These are phyloP conservation scores for Cybosia mesomella DNA, from an alignment of 2,888 invertebrate genomes.

Conservation along the genomic window DNA sequence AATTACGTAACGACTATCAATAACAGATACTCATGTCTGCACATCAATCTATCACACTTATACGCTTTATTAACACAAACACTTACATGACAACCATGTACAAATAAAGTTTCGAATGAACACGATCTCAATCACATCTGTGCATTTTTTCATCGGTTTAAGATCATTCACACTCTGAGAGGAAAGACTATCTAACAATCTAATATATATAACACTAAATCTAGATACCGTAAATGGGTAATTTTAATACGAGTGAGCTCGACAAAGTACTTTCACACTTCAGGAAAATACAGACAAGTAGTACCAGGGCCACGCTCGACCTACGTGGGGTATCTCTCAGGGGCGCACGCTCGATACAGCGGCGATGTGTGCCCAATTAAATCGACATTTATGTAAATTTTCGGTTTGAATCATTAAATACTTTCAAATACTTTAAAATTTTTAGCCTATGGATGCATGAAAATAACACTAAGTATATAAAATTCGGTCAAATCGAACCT, in stretches of 20 bases:
- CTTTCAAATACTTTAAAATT: background rate
- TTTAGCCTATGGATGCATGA: no score
- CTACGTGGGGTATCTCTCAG: background rate
- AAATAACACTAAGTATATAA: background rate
- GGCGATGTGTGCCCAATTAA: background rate
- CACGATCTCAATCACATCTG: background rate
- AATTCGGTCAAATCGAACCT: background rate
- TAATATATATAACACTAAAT: no score
- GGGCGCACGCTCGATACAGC: background rate
- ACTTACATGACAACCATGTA: conserved; percentile 21
- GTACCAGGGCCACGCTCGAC: background rate
- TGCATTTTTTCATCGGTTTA: background rate
- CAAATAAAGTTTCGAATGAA: conserved; percentile 11
- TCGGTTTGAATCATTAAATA: background rate
- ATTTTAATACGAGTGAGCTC: background rate
- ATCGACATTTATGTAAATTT: background rate
- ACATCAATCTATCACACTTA: conserved; percentile 31
- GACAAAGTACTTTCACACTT: background rate
- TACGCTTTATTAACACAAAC: conserved; percentile 38
- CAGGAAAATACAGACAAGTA: conserved; percentile 1
- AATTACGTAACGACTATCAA: conserved; percentile 7
- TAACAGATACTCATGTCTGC: conserved; percentile 14
- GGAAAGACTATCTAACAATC: no score
- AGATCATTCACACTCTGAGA: background rate
- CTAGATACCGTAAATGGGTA: background rate